Conservation (phyloP, 2,113 vertebrate genomes). For the Hemiprocne comata region DNA sequence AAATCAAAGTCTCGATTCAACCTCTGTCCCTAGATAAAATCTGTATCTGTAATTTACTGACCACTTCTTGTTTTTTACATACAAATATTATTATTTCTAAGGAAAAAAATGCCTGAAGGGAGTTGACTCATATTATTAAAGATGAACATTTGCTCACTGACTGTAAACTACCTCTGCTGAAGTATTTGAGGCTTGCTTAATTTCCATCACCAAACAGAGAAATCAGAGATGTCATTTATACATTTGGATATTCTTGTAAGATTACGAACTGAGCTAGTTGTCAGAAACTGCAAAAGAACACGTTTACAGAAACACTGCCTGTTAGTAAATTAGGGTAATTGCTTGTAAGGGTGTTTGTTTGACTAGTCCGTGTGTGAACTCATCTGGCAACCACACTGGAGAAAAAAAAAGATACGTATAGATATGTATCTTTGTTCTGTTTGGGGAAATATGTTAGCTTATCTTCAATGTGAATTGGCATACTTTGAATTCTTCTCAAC, state of each 20-base stretch:
- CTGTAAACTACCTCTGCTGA: conserved; percentile 18
- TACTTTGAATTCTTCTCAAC: conserved; percentile 39
- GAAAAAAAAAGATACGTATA: not conserved
- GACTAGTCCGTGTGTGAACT: not conserved
- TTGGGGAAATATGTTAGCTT: conserved; percentile 31
- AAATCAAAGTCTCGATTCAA: conserved; percentile 37
- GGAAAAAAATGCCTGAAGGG: conserved; percentile 50
- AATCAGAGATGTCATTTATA: not conserved
- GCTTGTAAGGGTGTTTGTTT: not conserved
- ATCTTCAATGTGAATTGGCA: conserved; percentile 26
- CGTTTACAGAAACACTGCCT: not conserved
- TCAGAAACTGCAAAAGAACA: not conserved
- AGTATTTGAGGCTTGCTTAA: conserved; percentile 48
- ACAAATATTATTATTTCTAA: conserved; percentile 50
- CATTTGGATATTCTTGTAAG: not conserved
- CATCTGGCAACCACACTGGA: not conserved
- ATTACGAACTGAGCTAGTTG: not conserved
- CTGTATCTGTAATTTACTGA: conserved; percentile 41
- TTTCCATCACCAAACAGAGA: conserved; percentile 4
- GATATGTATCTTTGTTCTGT: conserved; percentile 32
- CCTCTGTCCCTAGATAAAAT: conserved; percentile 56
- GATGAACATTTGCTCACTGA: conserved; percentile 41
- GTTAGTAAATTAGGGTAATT: not conserved
- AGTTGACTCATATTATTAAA: conserved; percentile 45
- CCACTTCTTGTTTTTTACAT: conserved; percentile 47